Conservation (phyloP, 2,888 invertebrate species). For the Anticlea derivata region DNA sequence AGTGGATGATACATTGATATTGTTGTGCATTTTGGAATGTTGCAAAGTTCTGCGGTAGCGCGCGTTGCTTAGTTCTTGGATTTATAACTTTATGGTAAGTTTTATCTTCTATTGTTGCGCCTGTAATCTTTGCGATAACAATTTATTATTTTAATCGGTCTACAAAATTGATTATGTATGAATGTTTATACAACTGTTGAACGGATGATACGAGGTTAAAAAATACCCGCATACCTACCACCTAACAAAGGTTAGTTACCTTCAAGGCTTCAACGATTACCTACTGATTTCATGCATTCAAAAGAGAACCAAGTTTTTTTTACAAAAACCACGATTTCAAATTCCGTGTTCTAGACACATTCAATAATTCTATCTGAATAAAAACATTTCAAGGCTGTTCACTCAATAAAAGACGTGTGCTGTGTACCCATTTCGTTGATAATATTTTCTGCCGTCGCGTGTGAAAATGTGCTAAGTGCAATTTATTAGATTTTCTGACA, state of each 20-base stretch:
- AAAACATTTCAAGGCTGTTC: constrained; percentile 32
- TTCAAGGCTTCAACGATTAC: constrained; percentile 22
- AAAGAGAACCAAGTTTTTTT: constrained; percentile 1
- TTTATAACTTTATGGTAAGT: constrained; percentile 37
- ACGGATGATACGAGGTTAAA: not conserved
- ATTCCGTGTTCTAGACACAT: constrained; percentile 25
- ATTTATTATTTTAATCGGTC: constrained; percentile 10
- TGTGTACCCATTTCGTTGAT: constrained; percentile 5
- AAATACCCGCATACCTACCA: constrained; percentile 7
- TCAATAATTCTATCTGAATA: constrained; percentile 24
- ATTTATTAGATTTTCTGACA: constrained; percentile 17
- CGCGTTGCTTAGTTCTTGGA: constrained; percentile 36
- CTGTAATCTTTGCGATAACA: constrained; percentile 16
- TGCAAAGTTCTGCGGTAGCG: constrained; percentile 58
- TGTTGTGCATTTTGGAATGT: constrained; percentile 65
- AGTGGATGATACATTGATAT: constrained; percentile 36
- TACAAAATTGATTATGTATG: constrained; percentile 14
- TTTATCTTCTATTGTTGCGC: constrained; percentile 29
- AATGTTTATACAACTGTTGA: constrained; percentile 28
- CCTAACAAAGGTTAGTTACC: constrained; percentile 10
- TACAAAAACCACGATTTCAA: constrained; percentile 9
- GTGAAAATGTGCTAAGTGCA: constrained; percentile 18
- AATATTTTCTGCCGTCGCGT: constrained; percentile 12
- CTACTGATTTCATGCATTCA: constrained; percentile 16
- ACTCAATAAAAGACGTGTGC: constrained; percentile 21